These are phyloP conservation scores for Bombylius major DNA, from an alignment of 2,888 invertebrate genomes.

Conservation along the genomic window DNA sequence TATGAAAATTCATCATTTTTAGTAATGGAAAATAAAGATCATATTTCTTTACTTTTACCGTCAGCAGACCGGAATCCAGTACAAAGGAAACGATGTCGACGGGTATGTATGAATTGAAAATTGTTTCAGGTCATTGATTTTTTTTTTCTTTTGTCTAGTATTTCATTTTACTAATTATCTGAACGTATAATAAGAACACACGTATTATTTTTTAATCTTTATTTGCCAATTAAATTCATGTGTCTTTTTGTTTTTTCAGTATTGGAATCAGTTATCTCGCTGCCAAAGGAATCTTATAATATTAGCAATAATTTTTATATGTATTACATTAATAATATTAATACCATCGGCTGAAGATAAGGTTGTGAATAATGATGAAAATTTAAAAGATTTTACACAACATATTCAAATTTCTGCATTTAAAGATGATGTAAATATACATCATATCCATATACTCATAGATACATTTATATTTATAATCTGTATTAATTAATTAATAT, in stretches of 20 bases:
- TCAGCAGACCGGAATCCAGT: constrained; percentile 6
- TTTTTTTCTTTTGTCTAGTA: background rate
- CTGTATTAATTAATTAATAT: no score
- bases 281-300: constrained; percentile 68
- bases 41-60: constrained; percentile 28
- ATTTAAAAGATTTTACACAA: constrained; percentile 3
- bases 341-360: constrained; percentile 38
- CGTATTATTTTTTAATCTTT: background rate
- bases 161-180: background rate
- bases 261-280: constrained; percentile 77
- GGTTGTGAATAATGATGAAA: constrained; percentile 18
- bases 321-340: constrained; percentile 47
- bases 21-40: constrained; percentile 25
- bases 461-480: background rate
- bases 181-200: background rate
- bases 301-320: constrained; percentile 44
- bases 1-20: no score
- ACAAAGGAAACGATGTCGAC: constrained; percentile 23
- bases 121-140: background rate
- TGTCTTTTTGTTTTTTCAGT: constrained; percentile 37
- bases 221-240: no score
- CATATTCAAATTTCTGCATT: constrained; percentile 20
- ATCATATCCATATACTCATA: no score
- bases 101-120: constrained; percentile 22
- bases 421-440: constrained; percentile 16